Evolutionary conservation across 2,797 vertebrate species (phyloP), one percentile per base, ranked within the genome.

Genomic region (Geotrypetes seraphini): DNA sequence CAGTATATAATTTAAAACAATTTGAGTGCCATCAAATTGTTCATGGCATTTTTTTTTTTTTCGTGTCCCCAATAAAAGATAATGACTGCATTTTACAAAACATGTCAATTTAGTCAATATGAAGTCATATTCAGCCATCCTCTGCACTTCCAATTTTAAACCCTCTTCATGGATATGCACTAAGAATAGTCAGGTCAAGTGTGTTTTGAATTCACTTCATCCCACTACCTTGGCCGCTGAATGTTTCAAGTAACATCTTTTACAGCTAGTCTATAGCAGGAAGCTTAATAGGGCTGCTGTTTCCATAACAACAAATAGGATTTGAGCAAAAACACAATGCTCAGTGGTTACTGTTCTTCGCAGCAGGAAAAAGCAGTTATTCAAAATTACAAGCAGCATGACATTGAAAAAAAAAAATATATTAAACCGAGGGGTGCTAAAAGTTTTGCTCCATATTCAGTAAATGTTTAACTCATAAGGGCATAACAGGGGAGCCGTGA

Each of bases 241-340:
- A 56, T 33, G 66, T 69, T 69, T 60, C 34, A 65, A 70, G 62
- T 53, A 61, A 52, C 47, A 33, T 64, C 66, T 63, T 63, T 43
- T 48, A 57, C 35, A 53, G 57, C 43, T 58, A 48, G 55, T 63
- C 53, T 71, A 48, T 54, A 69, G 57, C 43, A 58, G 48, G 55
- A 75, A 57, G 53, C 61, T 74, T 75, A 70, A 72, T 59, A 63
- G 39, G 53, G 52, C 63, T 75, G 44, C 39, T 71, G 70, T 82
- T 84, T 73, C 79, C 75, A 81, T 84, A 78, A 76, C 78, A 78
- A 82, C 76, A 78, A 75, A 75, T 72, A 69, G 64, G 44, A 67
- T 71, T 72, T 69, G 46, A 75, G 62, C 53, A 78, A 68, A 75
- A 75, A 30, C 69, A 71, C 48, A 66, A 40, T 62, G 54, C 42